Base-by-base conservation (phyloP, 2,113 vertebrate genomes). In the Bufo bufo region DNA sequence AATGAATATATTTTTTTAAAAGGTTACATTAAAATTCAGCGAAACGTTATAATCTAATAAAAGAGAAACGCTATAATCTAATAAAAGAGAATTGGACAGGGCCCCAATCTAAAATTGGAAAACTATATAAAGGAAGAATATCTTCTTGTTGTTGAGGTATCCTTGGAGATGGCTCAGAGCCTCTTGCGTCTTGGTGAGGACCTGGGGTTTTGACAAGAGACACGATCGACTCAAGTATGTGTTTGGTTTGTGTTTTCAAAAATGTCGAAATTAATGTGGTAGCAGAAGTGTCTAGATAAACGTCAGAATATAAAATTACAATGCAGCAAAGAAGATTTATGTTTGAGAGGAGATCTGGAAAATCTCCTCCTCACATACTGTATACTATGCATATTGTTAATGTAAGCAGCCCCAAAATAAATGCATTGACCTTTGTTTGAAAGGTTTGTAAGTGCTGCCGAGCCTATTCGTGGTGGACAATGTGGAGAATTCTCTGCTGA, bases 401-500 rank as follows among this genome's bases (percentile, higher is more conserved):
- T 85, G 75, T 66, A 61, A 43, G 59, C 56, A 59, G 72, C 1
- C 61, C 89, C 79, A 89, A 78, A 84, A 82, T 19, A 71, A 33
- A 71, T 77, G 75, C 87, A 1, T 89, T 86, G 85, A 81, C 83
- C 77, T 85, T 59, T 20, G 66, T 8, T 77, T 77, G 88, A 45
- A 90, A 16, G 19, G n/a, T 82, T 11, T 85, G 45, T 80, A 86
- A 89, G 33, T 84, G 20, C 83, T 89, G 91, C 47, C 54, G 52
- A 17, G 78, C 16, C 33, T 59, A 61, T 59, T 59, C 45, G 23
- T 47, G 3, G 71, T 59, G 49, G 4, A 89, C 0, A 2, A 87
- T 11, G 82, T 61, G 58, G 88, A 89, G 87, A 72, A 91, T 49
- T 50, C 82, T 13, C 79, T 89, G 17, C 69, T 85, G 71, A 85